phyloP scores from a whole-genome alignment of 2,797 vertebrate species.

The Erethizon dorsatum region DNA sequence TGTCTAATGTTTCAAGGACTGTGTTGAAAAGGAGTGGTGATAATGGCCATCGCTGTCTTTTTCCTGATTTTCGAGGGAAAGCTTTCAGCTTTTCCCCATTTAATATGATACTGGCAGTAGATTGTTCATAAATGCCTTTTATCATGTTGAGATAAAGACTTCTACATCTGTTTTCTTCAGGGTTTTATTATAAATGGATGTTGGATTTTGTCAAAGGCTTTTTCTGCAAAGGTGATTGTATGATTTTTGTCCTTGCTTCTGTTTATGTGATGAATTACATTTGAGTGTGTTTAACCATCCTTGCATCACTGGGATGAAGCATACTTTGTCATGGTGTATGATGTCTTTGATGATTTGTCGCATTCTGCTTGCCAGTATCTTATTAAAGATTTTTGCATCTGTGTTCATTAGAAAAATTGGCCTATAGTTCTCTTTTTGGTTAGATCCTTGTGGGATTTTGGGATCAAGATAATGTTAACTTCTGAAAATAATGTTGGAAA shows the following conservation, averaged over 20 bases:
- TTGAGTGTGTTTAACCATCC: too few species aligned
- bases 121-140: background rate
- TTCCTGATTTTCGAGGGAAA: background rate
- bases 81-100: background rate
- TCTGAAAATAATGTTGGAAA: too few species aligned
- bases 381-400: background rate
- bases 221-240: background rate
- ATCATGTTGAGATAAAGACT: background rate
- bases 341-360: too few species aligned
- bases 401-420: background rate
- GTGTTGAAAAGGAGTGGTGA: background rate
- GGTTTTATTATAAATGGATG: background rate
- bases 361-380: too few species aligned
- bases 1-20: background rate
- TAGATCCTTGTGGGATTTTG: too few species aligned
- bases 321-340: too few species aligned
- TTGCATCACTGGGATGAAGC: too few species aligned
- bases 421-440: too few species aligned
- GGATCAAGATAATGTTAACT: too few species aligned
- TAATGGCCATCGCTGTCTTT: background rate
- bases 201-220: background rate
- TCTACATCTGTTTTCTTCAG: background rate
- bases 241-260: too few species aligned
- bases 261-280: too few species aligned
- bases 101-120: background rate